Evolutionary conservation across 2,797 vertebrate species (phyloP), one percentile per base, ranked within the genome.

Genomic region (Ptychadena robeensis): DNA sequence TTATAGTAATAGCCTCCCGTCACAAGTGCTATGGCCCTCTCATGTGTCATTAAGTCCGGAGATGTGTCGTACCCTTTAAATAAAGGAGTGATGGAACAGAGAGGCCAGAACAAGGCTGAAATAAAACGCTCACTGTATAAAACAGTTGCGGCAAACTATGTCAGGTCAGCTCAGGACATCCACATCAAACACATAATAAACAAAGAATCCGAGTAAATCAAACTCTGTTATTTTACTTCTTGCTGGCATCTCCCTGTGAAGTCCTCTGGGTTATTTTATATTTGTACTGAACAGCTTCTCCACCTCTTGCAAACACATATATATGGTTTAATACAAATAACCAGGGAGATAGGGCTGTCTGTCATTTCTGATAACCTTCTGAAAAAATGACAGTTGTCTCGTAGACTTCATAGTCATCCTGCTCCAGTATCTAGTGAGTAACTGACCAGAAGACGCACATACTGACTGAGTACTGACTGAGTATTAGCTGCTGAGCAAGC

Each of bases 131-230:
- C n/a, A n/a, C n/a, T n/a, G 64, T 32, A 64, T 30, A 61, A 82
- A 76, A 63, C 65, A 25, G 27, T 69, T 76, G 32, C 30, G 14
- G 61, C 40, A 53, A 67, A 40, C 7, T 3, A 2, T 61, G 12
- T 63, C 31, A 27, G 65, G 73, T 82, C 73, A 82, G 35, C 71
- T 77, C 66, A 77, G 81, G 81, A 82, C 73, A 82, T 40, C 34
- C 80, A 70, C 73, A 71, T 82, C 53, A 63, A 63, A 77, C 15
- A 22, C 38, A 76, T 76, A 77, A 77, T 71, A 77, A 44, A 77
- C 11, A 61, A 28, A 31, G 11, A 57, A 75, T 66, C 27, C n/a
- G 32, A 64, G 22, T 38, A 76, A 75, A 76, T 69, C 63, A 74
- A 38, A 74, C 34, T 44, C 22, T 74, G 31, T 81, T 44, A 65